phyloP scores from a whole-genome alignment of 2,888 invertebrate species.

The Sarcophaga caerulescens region DNA sequence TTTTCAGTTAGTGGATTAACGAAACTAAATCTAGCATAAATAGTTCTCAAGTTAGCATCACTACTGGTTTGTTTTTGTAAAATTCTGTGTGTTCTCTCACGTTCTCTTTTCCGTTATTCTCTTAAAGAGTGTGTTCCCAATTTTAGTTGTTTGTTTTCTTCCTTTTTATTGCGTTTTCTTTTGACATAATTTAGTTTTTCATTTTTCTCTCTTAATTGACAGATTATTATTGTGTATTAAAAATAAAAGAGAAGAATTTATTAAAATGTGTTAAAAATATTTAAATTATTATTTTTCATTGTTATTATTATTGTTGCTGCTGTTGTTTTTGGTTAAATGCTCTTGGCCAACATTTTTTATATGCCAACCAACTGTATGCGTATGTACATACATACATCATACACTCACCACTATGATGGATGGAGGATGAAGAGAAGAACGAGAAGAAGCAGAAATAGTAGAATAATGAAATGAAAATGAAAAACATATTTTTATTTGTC shows the following conservation, averaged over 20 bases:
- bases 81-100: too few species aligned
- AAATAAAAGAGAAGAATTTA: not conserved
- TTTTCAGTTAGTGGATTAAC: too few species aligned
- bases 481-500: slow-evolving; percentile 33
- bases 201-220: too few species aligned
- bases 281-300: not conserved
- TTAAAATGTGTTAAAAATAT: not conserved
- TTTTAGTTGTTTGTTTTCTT: not conserved
- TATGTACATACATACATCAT: too few species aligned
- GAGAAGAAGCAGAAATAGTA: not conserved
- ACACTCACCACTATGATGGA: too few species aligned
- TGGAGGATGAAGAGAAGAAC: too few species aligned
- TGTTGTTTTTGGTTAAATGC: slow-evolving; percentile 16
- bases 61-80: too few species aligned
- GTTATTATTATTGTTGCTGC: not conserved
- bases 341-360: slow-evolving; percentile 54
- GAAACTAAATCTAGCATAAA: too few species aligned
- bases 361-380: not conserved
- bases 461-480: not conserved
- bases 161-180: too few species aligned
- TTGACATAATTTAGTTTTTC: too few species aligned
- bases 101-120: not conserved
- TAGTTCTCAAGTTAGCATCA: too few species aligned
- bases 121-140: not conserved
- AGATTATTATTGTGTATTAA: too few species aligned